Evolutionary conservation across 1,140 invertebrate genomes (phyloP).

Genomic region (Drosophila dunni): DNA sequence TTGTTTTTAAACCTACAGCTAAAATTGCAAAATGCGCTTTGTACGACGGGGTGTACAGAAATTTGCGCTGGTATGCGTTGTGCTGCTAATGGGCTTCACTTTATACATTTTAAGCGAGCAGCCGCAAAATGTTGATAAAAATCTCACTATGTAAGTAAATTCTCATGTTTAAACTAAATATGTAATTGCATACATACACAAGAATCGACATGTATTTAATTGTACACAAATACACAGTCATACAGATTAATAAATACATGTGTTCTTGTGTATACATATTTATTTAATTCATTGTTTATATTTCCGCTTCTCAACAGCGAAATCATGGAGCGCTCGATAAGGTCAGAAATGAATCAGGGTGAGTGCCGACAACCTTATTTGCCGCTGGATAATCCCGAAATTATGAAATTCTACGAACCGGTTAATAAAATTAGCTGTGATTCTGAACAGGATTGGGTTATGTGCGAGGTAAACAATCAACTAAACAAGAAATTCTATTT

Average conservation of each 20-base stretch:
- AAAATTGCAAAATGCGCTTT: conserved; percentile 37
- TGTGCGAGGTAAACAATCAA: conserved; percentile 81
- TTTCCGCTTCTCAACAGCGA: conserved; percentile 47
- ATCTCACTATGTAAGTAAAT: conserved; percentile 38
- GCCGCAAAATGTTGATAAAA: conserved; percentile 39
- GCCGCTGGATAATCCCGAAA: conserved; percentile 88
- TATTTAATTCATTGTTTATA: conserved; percentile 16
- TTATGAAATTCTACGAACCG: conserved; percentile 88
- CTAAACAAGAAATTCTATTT: too few relatives aligned
- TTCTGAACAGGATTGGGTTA: conserved; percentile 86
- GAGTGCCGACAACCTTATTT: conserved; percentile 88
- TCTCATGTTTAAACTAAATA: background rate
- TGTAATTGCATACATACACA: background rate
- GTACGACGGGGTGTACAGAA: conserved; percentile 33
- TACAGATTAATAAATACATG: too few relatives aligned
- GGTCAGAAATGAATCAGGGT: conserved; percentile 75
- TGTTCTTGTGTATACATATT: background rate
- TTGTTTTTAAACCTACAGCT: background rate
- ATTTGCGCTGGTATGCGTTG: conserved; percentile 7
- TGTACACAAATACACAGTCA: too few relatives aligned
- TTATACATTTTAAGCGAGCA: conserved; percentile 22
- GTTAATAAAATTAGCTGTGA: conserved; percentile 87
- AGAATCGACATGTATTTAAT: background rate
- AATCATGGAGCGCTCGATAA: conserved; percentile 84
- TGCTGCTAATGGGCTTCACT: conserved; percentile 22